Evolutionary conservation across 2,888 invertebrate genomes (phyloP).

Genomic region (Acleris emargana): DNA sequence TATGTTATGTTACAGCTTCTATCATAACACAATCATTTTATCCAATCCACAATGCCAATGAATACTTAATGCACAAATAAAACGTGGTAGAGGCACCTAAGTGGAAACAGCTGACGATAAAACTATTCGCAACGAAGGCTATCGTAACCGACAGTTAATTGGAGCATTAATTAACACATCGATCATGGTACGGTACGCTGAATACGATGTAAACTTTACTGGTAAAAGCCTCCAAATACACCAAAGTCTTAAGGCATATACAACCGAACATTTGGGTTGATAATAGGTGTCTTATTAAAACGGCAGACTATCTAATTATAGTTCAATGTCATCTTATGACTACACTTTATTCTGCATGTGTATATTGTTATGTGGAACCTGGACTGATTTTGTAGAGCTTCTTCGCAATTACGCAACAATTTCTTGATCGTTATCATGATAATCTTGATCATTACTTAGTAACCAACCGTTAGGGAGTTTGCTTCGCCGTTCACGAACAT

Average conservation of each 20-base stretch:
- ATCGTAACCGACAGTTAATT: constrained; percentile 51
- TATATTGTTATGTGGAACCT: constrained; percentile 1
- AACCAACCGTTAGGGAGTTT: constrained; percentile 13
- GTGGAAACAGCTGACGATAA: constrained; percentile 41
- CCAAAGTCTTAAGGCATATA: not conserved
- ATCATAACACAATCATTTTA: constrained; percentile 14
- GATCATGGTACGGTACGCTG: constrained; percentile 45
- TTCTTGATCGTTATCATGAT: constrained; percentile 28
- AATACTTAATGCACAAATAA: constrained; percentile 18
- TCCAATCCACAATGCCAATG: constrained; percentile 26
- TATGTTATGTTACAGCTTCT: constrained; percentile 24
- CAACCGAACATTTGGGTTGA: not conserved
- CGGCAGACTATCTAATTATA: constrained; percentile 14
- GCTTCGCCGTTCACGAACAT: constrained; percentile 3
- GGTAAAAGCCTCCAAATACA: constrained; percentile 3
- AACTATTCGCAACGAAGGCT: constrained; percentile 41
- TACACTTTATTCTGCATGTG: not conserved
- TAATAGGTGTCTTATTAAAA: constrained; percentile 1
- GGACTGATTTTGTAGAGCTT: constrained; percentile 3
- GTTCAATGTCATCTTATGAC: constrained; percentile 22
- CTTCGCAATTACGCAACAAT: constrained; percentile 7
- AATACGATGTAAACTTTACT: constrained; percentile 11
- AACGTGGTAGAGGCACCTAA: constrained; percentile 14
- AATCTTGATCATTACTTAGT: constrained; percentile 22
- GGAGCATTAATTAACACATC: constrained; percentile 56